Percentiles rank a stretch among this genome's conserved stretches.
These are phyloP conservation scores for Lasiurus cinereus DNA, from an alignment of 2,113 vertebrate species.

Conservation along the genomic window DNA sequence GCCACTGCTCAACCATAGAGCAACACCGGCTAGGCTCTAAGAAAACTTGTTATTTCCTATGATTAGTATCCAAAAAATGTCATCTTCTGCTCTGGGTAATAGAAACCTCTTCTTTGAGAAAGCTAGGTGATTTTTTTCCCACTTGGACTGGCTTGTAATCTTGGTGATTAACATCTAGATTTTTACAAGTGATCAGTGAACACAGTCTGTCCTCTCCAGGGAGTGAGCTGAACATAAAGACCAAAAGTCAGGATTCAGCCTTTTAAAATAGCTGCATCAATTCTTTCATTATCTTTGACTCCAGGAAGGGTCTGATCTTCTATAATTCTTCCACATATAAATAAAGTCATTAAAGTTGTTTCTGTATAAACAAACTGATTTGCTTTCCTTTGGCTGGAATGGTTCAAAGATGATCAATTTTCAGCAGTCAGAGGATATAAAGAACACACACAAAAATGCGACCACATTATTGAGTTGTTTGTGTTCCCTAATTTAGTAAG, in stretches of 20 bases:
- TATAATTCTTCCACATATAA: neutral
- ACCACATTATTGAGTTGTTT: neutral
- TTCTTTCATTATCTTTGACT: neutral
- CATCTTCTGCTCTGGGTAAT: neutral
- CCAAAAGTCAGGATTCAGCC: neutral
- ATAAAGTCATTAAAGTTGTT: neutral
- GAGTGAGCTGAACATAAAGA: neutral
- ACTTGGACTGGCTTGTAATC: neutral
- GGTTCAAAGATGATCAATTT: neutral
- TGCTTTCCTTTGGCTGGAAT: conserved; percentile 17
- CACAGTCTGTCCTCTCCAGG: neutral
- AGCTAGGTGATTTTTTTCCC: neutral
- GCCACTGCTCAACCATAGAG: too few relatives aligned
- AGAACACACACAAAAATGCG: neutral
- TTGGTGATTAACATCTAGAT: neutral
- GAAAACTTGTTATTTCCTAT: neutral
- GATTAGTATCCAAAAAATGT: neutral
- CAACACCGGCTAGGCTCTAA: too few relatives aligned
- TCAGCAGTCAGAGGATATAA: neutral
- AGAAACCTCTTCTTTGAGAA: neutral
- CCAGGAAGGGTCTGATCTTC: neutral
- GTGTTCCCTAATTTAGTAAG: neutral
- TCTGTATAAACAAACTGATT: neutral
- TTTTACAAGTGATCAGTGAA: neutral
- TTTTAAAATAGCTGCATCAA: neutral